A percentile compares a stretch with the other conserved stretches of the same genome.
These are phyloP conservation scores for Drosophila kanekoi DNA, from an alignment of 2,888 invertebrate genomes.

Conservation along the genomic window DNA sequence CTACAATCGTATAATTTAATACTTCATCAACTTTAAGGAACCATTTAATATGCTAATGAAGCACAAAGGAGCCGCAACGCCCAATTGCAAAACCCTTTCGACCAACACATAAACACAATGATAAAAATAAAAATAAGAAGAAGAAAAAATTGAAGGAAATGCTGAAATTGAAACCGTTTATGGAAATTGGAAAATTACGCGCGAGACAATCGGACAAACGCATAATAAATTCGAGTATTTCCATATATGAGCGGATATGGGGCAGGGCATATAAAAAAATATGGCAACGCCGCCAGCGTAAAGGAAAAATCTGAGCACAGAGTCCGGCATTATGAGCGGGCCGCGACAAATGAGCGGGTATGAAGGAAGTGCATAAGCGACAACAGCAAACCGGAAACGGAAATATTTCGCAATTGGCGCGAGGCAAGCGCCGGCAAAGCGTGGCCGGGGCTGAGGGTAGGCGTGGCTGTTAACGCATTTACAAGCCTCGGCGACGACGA, in stretches of 20 bases:
- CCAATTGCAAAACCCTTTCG: slow-evolving; percentile 55
- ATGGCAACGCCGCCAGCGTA: slow-evolving; percentile 46
- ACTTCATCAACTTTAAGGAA: slow-evolving; percentile 69
- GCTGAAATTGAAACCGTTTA: slow-evolving; percentile 68
- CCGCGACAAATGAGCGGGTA: slow-evolving; percentile 63
- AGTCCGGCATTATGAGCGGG: slow-evolving; percentile 55
- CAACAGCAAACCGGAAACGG: slow-evolving; percentile 63
- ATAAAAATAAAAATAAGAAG: slow-evolving; percentile 16
- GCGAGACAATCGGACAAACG: slow-evolving; percentile 64
- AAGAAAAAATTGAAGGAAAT: slow-evolving; percentile 24
- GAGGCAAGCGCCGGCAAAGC: neutral
- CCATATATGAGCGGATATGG: slow-evolving; percentile 22
- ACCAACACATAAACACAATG: slow-evolving; percentile 44
- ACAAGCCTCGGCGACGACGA: slow-evolving; percentile 69
- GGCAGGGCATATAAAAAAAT: slow-evolving; percentile 25
- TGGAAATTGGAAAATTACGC: slow-evolving; percentile 70
- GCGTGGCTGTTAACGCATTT: slow-evolving; percentile 77
- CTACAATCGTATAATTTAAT: slow-evolving; percentile 69
- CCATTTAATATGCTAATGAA: slow-evolving; percentile 76
- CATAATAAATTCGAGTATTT: slow-evolving; percentile 45
- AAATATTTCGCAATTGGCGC: slow-evolving; percentile 69
- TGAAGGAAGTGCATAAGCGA: slow-evolving; percentile 62
- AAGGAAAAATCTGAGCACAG: slow-evolving; percentile 57
- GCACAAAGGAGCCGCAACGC: slow-evolving; percentile 23
- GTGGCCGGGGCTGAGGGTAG: neutral